Conservation (phyloP, 2,888 invertebrate genomes). For the Fissipunctia ypsillon region DNA sequence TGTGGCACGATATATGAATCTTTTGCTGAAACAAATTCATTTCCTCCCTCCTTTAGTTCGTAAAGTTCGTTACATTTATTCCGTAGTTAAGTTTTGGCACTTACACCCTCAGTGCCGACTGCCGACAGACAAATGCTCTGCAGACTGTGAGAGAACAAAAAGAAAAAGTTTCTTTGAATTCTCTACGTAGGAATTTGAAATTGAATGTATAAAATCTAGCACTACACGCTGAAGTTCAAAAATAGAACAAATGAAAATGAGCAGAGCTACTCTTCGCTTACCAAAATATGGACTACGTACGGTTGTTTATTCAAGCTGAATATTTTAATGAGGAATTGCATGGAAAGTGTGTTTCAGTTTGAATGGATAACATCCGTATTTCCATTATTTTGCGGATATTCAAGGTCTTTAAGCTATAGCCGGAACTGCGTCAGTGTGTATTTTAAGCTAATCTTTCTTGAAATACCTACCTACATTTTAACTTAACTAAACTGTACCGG, state of each 20-base stretch:
- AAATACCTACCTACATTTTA: not conserved
- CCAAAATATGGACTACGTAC: conserved; percentile 48
- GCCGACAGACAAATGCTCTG: conserved; percentile 50
- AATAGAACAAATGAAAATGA: conserved; percentile 31
- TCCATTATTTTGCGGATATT: conserved; percentile 18
- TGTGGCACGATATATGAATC: conserved; percentile 17
- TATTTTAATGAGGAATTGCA: conserved; percentile 70
- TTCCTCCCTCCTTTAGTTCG: conserved; percentile 32
- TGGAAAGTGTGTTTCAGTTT: conserved; percentile 49
- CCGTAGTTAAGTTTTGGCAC: conserved; percentile 54
- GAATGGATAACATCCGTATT: conserved; percentile 52
- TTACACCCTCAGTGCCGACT: conserved; percentile 27
- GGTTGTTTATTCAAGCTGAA: conserved; percentile 65
- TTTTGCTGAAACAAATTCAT: conserved; percentile 30
- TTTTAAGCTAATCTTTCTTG: not conserved
- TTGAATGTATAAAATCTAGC: conserved; percentile 18
- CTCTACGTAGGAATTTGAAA: conserved; percentile 18
- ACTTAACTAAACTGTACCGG: not conserved
- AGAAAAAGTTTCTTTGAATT: conserved; percentile 25
- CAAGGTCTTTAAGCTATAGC: conserved; percentile 10
- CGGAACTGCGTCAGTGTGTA: not conserved
- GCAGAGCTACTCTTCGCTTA: conserved; percentile 16
- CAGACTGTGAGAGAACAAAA: conserved; percentile 42
- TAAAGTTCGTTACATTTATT: conserved; percentile 51
- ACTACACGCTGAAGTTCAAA: not conserved